A percentile compares a stretch with the other conserved stretches of the same genome.
These are phyloP conservation scores for Aromia moschata DNA, from an alignment of 2,888 invertebrate species.

Conservation along the genomic window DNA sequence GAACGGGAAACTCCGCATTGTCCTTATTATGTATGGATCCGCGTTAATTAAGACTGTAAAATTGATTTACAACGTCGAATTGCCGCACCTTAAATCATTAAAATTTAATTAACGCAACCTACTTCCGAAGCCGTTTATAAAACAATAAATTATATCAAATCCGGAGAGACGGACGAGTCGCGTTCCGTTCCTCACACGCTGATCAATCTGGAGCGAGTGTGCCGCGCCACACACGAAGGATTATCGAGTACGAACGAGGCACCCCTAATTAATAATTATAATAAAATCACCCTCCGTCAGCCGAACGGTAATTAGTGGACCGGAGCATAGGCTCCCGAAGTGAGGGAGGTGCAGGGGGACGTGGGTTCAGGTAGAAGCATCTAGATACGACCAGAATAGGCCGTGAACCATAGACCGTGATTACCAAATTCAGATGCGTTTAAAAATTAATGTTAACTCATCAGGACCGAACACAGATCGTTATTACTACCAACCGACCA, in stretches of 20 bases:
- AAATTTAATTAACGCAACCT: constrained; percentile 42
- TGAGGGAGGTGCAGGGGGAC: background rate
- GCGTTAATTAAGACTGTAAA: constrained; percentile 42
- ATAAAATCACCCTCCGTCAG: constrained; percentile 32
- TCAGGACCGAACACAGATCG: no score
- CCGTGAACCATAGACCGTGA: no score
- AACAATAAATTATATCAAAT: constrained; percentile 23
- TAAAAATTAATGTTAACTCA: no score
- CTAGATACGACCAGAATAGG: no score
- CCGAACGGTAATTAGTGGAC: constrained; percentile 37
- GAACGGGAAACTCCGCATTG: background rate
- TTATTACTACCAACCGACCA: no score
- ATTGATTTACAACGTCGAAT: constrained; percentile 41
- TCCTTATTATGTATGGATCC: constrained; percentile 16
- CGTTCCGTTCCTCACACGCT: constrained; percentile 16
- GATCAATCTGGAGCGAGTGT: constrained; percentile 16
- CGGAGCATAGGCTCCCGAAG: constrained; percentile 13
- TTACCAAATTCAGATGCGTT: no score
- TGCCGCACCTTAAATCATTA: constrained; percentile 37
- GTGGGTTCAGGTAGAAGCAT: background rate
- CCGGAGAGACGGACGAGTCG: constrained; percentile 17
- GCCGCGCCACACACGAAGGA: constrained; percentile 25
- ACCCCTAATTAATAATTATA: constrained; percentile 35
- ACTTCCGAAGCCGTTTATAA: constrained; percentile 6
- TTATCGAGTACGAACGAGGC: constrained; percentile 18